phyloP scores from a whole-genome alignment of 2,888 invertebrate genomes.

The Tetrapedia diversipes region DNA sequence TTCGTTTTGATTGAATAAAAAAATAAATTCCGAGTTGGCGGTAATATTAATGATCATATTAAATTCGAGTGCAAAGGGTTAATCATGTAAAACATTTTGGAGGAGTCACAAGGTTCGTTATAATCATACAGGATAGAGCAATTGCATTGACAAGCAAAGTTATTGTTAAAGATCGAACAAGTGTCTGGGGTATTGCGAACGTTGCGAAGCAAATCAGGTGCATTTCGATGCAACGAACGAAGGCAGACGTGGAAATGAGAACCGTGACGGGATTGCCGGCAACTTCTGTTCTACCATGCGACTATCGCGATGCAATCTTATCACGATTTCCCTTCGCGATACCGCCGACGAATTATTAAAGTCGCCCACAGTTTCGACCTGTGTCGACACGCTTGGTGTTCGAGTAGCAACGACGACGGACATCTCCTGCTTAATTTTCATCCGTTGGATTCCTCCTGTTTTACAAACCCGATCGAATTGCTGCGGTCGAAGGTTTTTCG shows the following conservation, averaged over 20 bases:
- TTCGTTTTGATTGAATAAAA: too few species aligned
- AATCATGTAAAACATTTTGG: too few species aligned
- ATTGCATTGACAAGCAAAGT: constrained; percentile 24
- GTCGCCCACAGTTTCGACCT: not conserved
- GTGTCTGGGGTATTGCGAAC: not conserved
- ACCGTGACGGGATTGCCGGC: constrained; percentile 15
- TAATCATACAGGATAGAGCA: too few species aligned
- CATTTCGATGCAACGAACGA: constrained; percentile 9
- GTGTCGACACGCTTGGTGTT: not conserved
- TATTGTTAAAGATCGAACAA: constrained; percentile 8
- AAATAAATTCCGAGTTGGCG: too few species aligned
- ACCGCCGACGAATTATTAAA: constrained; percentile 45
- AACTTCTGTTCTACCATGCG: constrained; percentile 9
- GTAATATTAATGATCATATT: too few species aligned
- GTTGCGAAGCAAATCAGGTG: not conserved
- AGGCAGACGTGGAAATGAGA: not conserved
- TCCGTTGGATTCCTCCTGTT: too few species aligned
- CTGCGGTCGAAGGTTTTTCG: not conserved
- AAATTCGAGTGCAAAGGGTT: too few species aligned
- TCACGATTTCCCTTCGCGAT: constrained; percentile 14
- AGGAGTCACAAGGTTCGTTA: too few species aligned
- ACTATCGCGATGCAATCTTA: constrained; percentile 28
- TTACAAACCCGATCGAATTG: too few species aligned
- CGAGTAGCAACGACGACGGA: not conserved
- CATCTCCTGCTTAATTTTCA: not conserved